Percentiles rank a stretch among this genome's conserved stretches.
Evolutionary conservation across 53 echinoderm and acorn worm genomes (phyloP).

Genomic region (Holothuria leucospilota): DNA sequence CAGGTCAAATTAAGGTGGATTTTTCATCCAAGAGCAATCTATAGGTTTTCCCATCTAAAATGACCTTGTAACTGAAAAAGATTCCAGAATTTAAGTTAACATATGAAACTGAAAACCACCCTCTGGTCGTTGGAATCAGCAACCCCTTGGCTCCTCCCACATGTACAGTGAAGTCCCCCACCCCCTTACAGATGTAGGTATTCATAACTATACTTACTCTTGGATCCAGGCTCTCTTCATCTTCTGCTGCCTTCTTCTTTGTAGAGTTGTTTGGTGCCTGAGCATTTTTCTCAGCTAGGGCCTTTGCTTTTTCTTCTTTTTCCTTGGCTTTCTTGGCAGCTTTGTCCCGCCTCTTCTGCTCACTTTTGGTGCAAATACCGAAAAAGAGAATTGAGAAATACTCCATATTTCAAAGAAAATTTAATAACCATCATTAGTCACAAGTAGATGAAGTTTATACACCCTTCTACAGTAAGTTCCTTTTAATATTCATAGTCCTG

Average conservation of each 20-base stretch:
- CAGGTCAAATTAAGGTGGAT: no score
- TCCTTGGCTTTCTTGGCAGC: slow-evolving; percentile 97
- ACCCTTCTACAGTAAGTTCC: no score
- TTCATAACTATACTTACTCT: slow-evolving; percentile 59
- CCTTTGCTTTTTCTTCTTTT: slow-evolving; percentile 90
- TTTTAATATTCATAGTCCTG: no score
- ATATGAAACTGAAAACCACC: no score
- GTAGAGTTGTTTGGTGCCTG: slow-evolving; percentile 9
- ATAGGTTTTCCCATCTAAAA: no score
- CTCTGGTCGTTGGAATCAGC: no score
- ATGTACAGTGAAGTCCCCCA: no score
- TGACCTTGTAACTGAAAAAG: no score
- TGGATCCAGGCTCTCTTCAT: slow-evolving; percentile 91
- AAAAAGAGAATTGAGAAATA: background rate
- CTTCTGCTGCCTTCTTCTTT: slow-evolving; percentile 73
- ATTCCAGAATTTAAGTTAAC: no score
- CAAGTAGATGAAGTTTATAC: background rate
- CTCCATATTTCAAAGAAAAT: background rate
- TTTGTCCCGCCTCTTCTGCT: slow-evolving; percentile 94
- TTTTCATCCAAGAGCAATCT: no score
- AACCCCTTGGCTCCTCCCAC: no score
- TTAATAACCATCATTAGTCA: background rate
- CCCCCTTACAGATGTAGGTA: no score
- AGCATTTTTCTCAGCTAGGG: slow-evolving; percentile 63
- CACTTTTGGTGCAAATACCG: slow-evolving; percentile 52